phyloP scores from a whole-genome alignment of 2,888 invertebrate species.

The Noctua pronuba region DNA sequence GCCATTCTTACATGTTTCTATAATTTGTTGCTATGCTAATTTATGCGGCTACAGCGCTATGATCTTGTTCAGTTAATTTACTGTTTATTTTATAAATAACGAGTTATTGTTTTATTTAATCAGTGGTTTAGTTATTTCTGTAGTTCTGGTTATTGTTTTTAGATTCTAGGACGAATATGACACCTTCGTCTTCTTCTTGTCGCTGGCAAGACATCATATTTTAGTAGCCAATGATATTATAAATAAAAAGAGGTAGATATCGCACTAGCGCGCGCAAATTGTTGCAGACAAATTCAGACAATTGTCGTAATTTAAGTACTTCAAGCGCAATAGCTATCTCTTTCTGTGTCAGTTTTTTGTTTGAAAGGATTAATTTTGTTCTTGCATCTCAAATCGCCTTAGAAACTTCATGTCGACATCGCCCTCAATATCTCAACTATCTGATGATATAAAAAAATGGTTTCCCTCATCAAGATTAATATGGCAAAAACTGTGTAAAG shows the following conservation, averaged over 20 bases:
- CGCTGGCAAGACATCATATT: no score
- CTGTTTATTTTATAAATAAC: not conserved
- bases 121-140: not conserved
- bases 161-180: not conserved
- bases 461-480: slow-evolving; percentile 23
- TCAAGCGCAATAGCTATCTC: no score
- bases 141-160: not conserved
- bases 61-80: slow-evolving; percentile 4
- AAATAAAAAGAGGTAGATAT: no score
- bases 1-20: slow-evolving; percentile 11
- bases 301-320: no score
- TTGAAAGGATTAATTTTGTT: not conserved
- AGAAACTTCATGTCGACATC: slow-evolving; percentile 1
- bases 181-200: no score
- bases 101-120: not conserved
- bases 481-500: slow-evolving; percentile 30
- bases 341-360: no score
- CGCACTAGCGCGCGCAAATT: no score
- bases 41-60: slow-evolving; percentile 3
- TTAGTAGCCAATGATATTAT: no score
- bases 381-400: not conserved
- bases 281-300: no score
- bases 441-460: slow-evolving; percentile 12
- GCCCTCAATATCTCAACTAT: slow-evolving; percentile 14
- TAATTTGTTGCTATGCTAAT: slow-evolving; percentile 16